These are phyloP conservation scores for Cygnus atratus DNA, from an alignment of 2,113 vertebrate genomes.

Conservation along the genomic window DNA sequence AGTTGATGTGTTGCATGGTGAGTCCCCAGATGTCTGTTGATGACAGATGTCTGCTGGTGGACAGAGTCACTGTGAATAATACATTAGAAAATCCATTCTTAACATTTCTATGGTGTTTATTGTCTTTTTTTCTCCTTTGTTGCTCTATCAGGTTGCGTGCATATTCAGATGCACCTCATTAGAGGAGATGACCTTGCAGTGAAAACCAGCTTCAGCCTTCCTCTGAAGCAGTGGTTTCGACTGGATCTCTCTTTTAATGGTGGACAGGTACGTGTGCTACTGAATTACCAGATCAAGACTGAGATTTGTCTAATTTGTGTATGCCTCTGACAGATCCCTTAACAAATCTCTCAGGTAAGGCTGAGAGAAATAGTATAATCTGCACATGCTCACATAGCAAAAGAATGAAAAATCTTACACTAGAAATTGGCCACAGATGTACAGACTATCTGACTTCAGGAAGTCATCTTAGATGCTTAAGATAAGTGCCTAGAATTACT, in stretches of 20 bases:
- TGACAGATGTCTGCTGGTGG: neutral
- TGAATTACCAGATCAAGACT: neutral
- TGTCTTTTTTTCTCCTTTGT: neutral
- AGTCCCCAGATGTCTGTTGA: neutral
- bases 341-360: neutral
- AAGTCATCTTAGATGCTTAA: neutral
- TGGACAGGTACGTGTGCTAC: conserved; percentile 77
- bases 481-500: neutral
- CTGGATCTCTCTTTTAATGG: conserved; percentile 84
- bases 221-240: conserved; percentile 86
- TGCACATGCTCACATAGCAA: neutral
- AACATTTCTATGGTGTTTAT: neutral
- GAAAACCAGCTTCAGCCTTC: conserved; percentile 73
- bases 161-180: conserved; percentile 85
- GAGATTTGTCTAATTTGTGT: neutral
- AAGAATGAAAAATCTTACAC: neutral
- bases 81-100: neutral
- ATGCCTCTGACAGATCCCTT: neutral
- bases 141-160: conserved; percentile 77
- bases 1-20: neutral
- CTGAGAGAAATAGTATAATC: neutral
- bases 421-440: neutral
- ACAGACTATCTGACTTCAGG: neutral
- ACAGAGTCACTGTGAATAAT: neutral
- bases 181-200: conserved; percentile 84